Evolutionary conservation across 1,140 invertebrate genomes (phyloP), one percentile per base, ranked within the genome.

Genomic region (Scaptodrosophila lebanonensis): DNA sequence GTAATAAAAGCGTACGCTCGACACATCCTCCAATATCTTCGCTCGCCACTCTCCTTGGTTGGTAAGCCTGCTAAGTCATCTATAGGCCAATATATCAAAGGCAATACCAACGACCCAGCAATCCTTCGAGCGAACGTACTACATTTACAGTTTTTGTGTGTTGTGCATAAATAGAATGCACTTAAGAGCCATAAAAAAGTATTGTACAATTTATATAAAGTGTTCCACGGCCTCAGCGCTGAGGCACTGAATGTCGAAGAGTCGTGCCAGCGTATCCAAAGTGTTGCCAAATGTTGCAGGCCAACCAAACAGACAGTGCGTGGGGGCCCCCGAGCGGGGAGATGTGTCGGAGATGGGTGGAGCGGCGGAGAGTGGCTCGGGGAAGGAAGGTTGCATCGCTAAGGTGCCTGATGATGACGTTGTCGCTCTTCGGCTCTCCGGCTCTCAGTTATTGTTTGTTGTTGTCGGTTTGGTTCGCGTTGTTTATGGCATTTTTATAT

Each of bases 181-280:
- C 51, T 68, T 56, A 64, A 75, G 75, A 65, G 65, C 45, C 69
- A 82, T 82, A 82, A 82, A 79, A 66, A 59, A 68, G 75, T 69
- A 75, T 82, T 75, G 69, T 82, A 73, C 69, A 82, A 82, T 82
- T 82, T 82, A 79, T 79, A 79, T 73, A 82, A 79, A 79, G 73
- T 82, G 75, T 75, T 83, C 58, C 44, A 53, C 53, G 17, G 39
- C 17, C 32, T n/a, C 22, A 43, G 30, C 38, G 27, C 9, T 44
- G 42, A 36, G 27, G 38, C 47, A 43, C 45, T 22, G 47, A 40
- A 35, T 62, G 53, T 54, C 54, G n/a, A n/a, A 62, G 53, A 44
- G 30, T 58, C 59, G 44, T 51, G 27, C 53, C 64, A 67, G 73
- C 65, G 73, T 73, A 73, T 82, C 75, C 75, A 56, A 82, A 75